Evolutionary conservation across 2,888 invertebrate genomes (phyloP).

Genomic region (Ectobius pallidus): DNA sequence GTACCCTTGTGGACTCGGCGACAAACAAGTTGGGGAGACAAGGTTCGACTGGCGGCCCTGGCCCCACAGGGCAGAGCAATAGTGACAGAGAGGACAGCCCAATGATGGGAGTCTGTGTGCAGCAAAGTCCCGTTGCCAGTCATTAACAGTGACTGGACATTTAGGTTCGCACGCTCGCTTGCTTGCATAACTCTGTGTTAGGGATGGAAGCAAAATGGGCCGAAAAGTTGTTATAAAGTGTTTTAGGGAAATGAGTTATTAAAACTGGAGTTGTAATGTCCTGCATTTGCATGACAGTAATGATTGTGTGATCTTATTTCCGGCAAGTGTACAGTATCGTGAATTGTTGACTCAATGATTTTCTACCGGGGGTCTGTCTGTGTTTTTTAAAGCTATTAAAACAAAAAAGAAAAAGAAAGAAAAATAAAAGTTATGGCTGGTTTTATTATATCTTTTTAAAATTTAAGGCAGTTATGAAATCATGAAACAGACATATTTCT

Average conservation of each 20-base stretch:
- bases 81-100: conserved; percentile 73
- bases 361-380: conserved; percentile 23
- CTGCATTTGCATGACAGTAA: neutral
- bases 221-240: conserved; percentile 22
- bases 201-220: conserved; percentile 14
- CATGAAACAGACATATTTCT: neutral
- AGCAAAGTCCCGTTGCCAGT: conserved; percentile 92
- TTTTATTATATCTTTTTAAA: conserved; percentile 23
- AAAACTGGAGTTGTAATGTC: neutral
- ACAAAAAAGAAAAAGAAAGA: conserved; percentile 20
- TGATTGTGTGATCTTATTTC: conserved; percentile 19
- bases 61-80: conserved; percentile 46
- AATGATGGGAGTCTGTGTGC: conserved; percentile 88
- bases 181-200: conserved; percentile 4
- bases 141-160: conserved; percentile 59
- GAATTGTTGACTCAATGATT: conserved; percentile 28
- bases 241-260: conserved; percentile 23
- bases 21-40: conserved; percentile 22
- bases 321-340: conserved; percentile 23
- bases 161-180: conserved; percentile 25
- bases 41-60: conserved; percentile 41
- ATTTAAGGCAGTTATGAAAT: conserved; percentile 6
- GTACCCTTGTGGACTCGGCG: conserved; percentile 18
- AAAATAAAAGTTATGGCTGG: conserved; percentile 26
- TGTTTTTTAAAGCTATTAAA: conserved; percentile 23